Conservation (phyloP, 1,140 invertebrate species). For the Gryon sp. region DNA sequence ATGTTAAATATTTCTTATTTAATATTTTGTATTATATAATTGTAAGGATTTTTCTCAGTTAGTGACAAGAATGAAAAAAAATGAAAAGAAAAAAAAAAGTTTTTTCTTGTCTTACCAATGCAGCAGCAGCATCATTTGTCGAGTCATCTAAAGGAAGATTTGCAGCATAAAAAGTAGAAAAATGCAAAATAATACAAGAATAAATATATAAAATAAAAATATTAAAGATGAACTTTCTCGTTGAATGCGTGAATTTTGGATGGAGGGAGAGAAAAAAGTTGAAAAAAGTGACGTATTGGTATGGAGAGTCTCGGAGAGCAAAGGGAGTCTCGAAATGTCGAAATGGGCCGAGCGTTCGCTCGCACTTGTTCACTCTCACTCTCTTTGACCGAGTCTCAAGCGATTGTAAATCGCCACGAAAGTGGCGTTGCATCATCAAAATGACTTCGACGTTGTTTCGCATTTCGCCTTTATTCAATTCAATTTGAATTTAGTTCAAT, state of each 20-base stretch:
- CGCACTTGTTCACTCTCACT: slow-evolving; percentile 61
- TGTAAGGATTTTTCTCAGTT: too few relatives aligned
- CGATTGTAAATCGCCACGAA: slow-evolving; percentile 64
- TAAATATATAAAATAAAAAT: slow-evolving; percentile 5
- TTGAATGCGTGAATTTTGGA: slow-evolving; percentile 34
- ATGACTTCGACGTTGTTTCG: slow-evolving; percentile 55
- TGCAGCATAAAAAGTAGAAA: background rate
- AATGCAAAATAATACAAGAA: background rate
- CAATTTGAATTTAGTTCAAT: background rate
- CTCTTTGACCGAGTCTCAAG: slow-evolving; percentile 61
- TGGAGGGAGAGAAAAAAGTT: too few relatives aligned
- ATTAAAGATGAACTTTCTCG: slow-evolving; percentile 38
- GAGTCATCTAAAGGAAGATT: too few relatives aligned
- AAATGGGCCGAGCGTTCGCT: slow-evolving; percentile 52
- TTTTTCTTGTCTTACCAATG: too few relatives aligned
- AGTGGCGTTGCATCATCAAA: slow-evolving; percentile 63
- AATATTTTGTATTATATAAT: too few relatives aligned
- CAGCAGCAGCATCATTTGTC: too few relatives aligned
- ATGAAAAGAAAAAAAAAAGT: too few relatives aligned
- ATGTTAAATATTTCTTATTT: too few relatives aligned
- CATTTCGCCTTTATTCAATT: slow-evolving; percentile 21
- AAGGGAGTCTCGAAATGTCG: slow-evolving; percentile 61
- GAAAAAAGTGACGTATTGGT: slow-evolving; percentile 13
- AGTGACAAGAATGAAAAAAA: too few relatives aligned
- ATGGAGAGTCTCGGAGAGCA: slow-evolving; percentile 36